A percentile compares a stretch with the other conserved stretches of the same genome.
phyloP scores from a whole-genome alignment of 1,140 invertebrate genomes.

The Stegodyphus mimosarum region DNA sequence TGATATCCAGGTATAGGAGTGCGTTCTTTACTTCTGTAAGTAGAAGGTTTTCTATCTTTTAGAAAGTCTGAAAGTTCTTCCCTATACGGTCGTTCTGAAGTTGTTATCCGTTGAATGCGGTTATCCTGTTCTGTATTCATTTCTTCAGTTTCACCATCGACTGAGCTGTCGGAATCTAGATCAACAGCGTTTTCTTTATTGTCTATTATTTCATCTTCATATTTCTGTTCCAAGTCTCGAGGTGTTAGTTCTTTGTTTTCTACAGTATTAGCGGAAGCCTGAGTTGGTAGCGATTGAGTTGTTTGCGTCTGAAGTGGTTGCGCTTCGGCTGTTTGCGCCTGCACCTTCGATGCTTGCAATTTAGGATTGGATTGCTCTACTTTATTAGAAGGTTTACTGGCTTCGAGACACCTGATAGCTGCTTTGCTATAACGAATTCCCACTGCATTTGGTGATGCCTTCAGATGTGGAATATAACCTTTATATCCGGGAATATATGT shows the following conservation, averaged over 20 bases:
- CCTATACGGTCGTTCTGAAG: slow-evolving; percentile 25
- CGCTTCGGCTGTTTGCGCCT: neutral
- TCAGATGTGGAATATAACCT: slow-evolving; percentile 40
- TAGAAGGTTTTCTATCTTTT: slow-evolving; percentile 35
- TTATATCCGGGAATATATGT: slow-evolving; percentile 53
- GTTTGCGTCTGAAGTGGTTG: neutral
- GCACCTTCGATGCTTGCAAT: neutral
- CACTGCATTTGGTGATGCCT: slow-evolving; percentile 33
- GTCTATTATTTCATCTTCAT: neutral
- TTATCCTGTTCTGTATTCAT: slow-evolving; percentile 14
- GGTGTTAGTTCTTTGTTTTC: slow-evolving; percentile 15
- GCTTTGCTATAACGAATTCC: slow-evolving; percentile 54
- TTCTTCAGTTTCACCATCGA: neutral
- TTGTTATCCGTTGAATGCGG: slow-evolving; percentile 7
- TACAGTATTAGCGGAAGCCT: neutral
- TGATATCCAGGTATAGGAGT: slow-evolving; percentile 55
- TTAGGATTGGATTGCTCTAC: neutral
- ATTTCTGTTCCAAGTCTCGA: neutral
- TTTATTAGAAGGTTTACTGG: neutral
- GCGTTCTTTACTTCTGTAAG: slow-evolving; percentile 49
- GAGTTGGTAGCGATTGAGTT: neutral
- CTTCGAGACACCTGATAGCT: slow-evolving; percentile 24
- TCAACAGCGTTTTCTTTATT: neutral
- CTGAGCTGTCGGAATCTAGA: neutral
- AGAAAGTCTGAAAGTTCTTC: slow-evolving; percentile 37